phyloP scores from a whole-genome alignment of 2,797 vertebrate species.

The Platyrinchus mystaceus region DNA sequence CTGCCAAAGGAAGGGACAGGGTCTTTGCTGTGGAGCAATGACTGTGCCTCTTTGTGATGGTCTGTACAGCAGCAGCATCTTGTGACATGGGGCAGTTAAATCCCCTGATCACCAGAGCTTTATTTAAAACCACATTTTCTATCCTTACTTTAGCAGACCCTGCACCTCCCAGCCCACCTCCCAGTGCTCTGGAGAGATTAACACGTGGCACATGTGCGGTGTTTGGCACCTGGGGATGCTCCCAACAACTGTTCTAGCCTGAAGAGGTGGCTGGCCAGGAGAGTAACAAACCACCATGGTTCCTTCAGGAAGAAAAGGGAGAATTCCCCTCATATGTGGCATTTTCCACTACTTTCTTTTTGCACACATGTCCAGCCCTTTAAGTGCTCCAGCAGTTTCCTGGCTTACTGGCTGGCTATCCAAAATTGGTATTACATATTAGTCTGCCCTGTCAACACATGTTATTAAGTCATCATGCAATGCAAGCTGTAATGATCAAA shows the following conservation, averaged over 20 bases:
- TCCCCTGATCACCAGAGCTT: background rate
- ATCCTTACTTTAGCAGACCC: background rate
- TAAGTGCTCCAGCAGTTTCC: background rate
- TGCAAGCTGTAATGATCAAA: accelerated
- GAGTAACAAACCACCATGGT: background rate
- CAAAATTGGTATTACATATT: background rate
- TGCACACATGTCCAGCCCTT: background rate
- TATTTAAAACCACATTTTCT: background rate
- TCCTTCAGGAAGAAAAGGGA: background rate
- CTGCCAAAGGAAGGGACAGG: background rate
- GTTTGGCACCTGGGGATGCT: background rate
- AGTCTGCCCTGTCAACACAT: background rate
- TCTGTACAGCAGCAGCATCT: background rate
- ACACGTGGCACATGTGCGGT: accelerated
- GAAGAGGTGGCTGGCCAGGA: background rate
- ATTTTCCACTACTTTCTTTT: background rate
- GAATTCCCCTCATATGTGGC: background rate
- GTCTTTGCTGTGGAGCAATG: background rate
- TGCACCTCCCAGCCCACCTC: background rate
- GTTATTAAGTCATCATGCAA: background rate
- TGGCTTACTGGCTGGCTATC: background rate
- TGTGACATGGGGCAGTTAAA: background rate
- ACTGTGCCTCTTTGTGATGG: accelerated
- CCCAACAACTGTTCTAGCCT: background rate
- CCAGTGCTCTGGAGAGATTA: background rate